Evolutionary conservation across 2,113 vertebrate species (phyloP), one percentile per base, ranked within the genome.

Genomic region (Bufo bufo): DNA sequence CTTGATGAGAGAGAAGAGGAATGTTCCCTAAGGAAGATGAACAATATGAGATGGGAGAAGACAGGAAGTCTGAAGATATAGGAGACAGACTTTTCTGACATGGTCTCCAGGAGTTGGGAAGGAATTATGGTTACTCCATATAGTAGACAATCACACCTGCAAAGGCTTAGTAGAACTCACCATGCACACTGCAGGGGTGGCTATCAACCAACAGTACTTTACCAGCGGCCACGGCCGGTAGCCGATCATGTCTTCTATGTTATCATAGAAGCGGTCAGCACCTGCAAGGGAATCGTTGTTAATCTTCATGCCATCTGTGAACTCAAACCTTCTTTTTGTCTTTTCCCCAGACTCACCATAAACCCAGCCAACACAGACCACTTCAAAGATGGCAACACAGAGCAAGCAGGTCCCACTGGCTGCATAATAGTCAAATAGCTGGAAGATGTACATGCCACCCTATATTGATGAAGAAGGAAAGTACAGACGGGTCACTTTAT

Each of bases 401-500:
- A 99, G 96, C 33, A 99, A 93, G 87, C 97, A 97, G 0, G 92
- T 97, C 47, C 98, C 98, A 1, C 98, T 99, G 91, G 96, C 97
- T 82, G 96, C 95, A 0, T 99, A 99, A 91, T 98, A 97, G 92
- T 99, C 98, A 90, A 99, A 98, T 72, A 99, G 89, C 94, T 99
- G 98, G 90, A 99, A 99, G 91, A 99, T 91, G 90, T 99, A 99
- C 92, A 99, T 95, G 50, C 98, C 98, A 0, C 98, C 98, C 98
- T 99, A 90, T 11, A 11, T 0, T 3, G 58, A 63, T 83, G 16
- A 74, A 54, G 63, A 71, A 66, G 12, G 71, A 13, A 52, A 9
- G 33, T 19, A 16, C 16, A 43, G 5, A 47, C 45, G 10, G 47
- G 72, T 75, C 72, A 47, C 16, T 12, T 49, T 8, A 75, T 20